Conservation (phyloP, 2,888 invertebrate species). For the Cantharis nigra region DNA sequence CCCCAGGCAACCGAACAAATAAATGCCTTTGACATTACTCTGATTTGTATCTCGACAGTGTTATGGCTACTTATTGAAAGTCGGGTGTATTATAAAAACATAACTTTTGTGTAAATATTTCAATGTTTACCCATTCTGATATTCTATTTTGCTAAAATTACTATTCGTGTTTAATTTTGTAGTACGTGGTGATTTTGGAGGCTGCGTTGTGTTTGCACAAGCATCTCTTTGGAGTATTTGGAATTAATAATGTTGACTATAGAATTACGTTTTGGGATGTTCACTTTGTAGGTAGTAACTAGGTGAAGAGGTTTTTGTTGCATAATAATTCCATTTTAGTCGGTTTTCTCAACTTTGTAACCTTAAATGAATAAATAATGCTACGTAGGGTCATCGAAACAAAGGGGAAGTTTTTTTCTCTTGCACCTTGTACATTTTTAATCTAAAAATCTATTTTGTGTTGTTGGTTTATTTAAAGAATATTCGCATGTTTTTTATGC, state of each 20-base stretch:
- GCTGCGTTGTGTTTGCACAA: not conserved
- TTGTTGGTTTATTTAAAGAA: not conserved
- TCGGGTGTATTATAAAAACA: not conserved
- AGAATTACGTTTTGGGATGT: not conserved
- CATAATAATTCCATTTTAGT: not conserved
- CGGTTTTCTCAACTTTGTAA: not conserved
- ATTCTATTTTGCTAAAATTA: not conserved
- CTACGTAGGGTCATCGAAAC: not conserved
- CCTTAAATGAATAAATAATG: not conserved
- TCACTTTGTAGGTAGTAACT: not conserved
- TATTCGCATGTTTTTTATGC: not conserved
- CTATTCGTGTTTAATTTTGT: not conserved
- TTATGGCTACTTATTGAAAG: not conserved
- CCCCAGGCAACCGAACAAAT: slow-evolving; percentile 10
- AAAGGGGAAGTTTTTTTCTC: not conserved
- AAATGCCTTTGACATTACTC: slow-evolving; percentile 8
- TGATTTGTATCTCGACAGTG: slow-evolving; percentile 6
- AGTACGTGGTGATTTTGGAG: not conserved
- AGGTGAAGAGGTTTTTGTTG: not conserved
- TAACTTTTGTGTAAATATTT: not conserved
- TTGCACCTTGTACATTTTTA: not conserved
- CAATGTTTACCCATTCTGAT: not conserved
- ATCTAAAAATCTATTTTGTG: not conserved
- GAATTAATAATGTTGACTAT: not conserved
- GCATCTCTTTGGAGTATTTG: not conserved